Evolutionary conservation across 2,888 invertebrate genomes (phyloP), one percentile per base, ranked within the genome.

Genomic region (Myopa testacea): DNA sequence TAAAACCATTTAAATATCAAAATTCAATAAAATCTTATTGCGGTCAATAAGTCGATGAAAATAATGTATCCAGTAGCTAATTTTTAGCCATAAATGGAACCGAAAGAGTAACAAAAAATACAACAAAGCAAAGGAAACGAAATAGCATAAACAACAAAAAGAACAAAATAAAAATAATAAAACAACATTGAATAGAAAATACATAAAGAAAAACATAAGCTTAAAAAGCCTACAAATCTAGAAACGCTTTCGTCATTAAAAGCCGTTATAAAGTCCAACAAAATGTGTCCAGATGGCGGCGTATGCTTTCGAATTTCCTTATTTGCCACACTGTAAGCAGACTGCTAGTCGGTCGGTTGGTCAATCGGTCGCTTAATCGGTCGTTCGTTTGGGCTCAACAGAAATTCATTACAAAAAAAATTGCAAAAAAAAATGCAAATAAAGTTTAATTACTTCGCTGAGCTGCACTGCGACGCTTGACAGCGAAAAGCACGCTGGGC

Each of bases 1-100:
- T 45, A 78, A 55, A 34, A 34, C 62, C 70, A 76, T 76, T 70
- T 62, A 62, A n/a, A 62, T 26, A 5, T 62, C 26, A 26, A 26
- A 26, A 26, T 52, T 63, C 63, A 76, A 76, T 76, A 65, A 76
- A 60, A 38, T 19, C 58, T 71, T 34, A 71, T 71, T 62, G 76
- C 62, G 62, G 62, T 62, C 73, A 73, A 73, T 73, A 1, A 26
- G 26, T 26, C 26, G 26, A 26, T 26, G 26, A 26, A 26, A 1
- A 58, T n/a, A 26, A 26, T 26, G 26, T 26, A 2, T 26, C 2
- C 63, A 73, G 73, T 73, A 6, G 26, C 19, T 34, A 40, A 63
- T 19, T 14, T 6, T 50, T 70, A 52, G 52, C 26, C 26, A 26
- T 1, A 26, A 26, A 26, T 26, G 26, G 26, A 1, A 26, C 26